Evolutionary conservation across 2,888 invertebrate species (phyloP), one percentile per base, ranked within the genome.

Genomic region (Caenorhabditis zanzibari): DNA sequence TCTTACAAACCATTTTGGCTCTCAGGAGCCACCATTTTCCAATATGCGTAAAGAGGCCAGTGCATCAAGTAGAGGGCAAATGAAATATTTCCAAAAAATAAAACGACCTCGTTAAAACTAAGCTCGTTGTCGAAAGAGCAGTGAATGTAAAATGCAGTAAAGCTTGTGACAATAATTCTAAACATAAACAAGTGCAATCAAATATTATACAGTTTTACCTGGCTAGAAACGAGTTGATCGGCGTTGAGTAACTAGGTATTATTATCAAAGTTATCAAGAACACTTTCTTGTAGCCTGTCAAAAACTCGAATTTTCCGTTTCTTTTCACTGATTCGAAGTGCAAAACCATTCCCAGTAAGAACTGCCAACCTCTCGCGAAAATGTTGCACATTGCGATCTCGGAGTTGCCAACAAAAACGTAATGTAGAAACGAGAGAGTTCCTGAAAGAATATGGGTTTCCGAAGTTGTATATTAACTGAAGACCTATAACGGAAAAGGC

Each of bases 41-140:
- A 52, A 22, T 41, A 58, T 5, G 58, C 35, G 58, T 73, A 73
- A 22, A 73, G 3, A 3, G 73, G 73, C 49, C 59, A 73, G 26
- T 73, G 73, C 0, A 73, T 22, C 1, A 73, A 19, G 47, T 73
- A 73, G 5, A 73, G 47, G 3, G 59, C 44, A 49, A 26, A 73
- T 10, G 73, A 73, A 61, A 73, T 73, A 61, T 73, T 61, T 2
- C 73, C 61, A 49, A 47, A 32, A 44, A 49, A 73, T 0, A 35
- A 16, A 2, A 61, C 19, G 9, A 73, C 19, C 16, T 19, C 7
- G 16, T 71, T 56, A 10, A 35, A 54, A 7, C 41, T 16, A n/a
- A 49, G n/a, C 6, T 2, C 7, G 38, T 52, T 47, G 38, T 73
- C 32, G n/a, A 19, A 9, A 6, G 56, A 22, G 14, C 28, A 2